Evolutionary conservation across 2,113 vertebrate genomes (phyloP), one percentile per base, ranked within the genome.

Genomic region (Marcusenius ussheri): DNA sequence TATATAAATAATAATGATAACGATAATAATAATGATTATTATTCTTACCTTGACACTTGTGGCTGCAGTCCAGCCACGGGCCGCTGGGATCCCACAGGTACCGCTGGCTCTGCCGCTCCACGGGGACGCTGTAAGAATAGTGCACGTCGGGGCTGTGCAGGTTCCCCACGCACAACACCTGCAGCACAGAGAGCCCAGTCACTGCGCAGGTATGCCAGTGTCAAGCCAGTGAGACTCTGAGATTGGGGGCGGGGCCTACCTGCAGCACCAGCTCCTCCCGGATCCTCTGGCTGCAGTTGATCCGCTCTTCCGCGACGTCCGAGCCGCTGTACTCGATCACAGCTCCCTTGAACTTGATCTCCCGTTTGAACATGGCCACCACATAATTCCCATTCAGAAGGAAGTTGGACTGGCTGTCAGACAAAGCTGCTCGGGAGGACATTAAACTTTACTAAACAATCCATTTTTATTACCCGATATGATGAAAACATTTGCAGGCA

Each of bases 141-240:
- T 91, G 97, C 50, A 99, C 97, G 92, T 99, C 98, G 83, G 98
- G 98, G 93, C 96, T 98, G 94, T 98, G 96, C 58, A 98, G 96
- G 95, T 98, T 98, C 91, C 98, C 98, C 93, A 99, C 98, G 94
- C 98, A 98, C 89, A 99, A 94, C 92, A 99, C 98, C 98, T 99
- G 89, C 24, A 87, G 87, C 93, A n/a, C n/a, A 56, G 27, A 87
- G 46, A 87, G 46, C 50, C n/a, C 50, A 31, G n/a, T 87, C 27
- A n/a, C 50, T 35, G 31, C 11, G 8, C 83, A 24, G 9, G 21
- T 46, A n/a, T 19, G 17, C 17, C 27, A 27, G 5, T n/a, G 31
- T 58, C 5, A 58, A n/a, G n/a, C n/a, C n/a, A n/a, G n/a, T n/a
- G n/a, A n/a, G n/a, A n/a, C n/a, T n/a, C n/a, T n/a, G 85, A 19